These are phyloP conservation scores for Eupithecia centaureata DNA, from an alignment of 2,888 invertebrate genomes.

Conservation along the genomic window DNA sequence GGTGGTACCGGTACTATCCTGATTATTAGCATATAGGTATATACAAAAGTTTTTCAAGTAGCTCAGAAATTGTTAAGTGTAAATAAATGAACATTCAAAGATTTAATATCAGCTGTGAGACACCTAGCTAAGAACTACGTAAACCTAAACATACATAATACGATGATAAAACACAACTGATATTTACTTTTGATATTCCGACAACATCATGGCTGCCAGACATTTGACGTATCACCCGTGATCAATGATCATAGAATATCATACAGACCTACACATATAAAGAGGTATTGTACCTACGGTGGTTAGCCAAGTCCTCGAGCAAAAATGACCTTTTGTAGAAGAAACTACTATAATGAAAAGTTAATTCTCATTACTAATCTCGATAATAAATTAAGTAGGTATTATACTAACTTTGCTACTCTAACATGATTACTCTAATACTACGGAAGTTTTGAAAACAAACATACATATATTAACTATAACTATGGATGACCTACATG, in stretches of 20 bases:
- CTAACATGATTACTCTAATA: background rate
- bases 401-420: background rate
- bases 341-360: background rate
- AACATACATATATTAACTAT: too few species aligned
- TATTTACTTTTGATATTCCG: background rate
- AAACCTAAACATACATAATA: background rate
- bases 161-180: background rate
- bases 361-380: background rate
- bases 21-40: background rate
- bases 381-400: background rate
- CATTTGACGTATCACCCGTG: background rate
- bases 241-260: background rate
- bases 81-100: background rate
- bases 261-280: too few species aligned
- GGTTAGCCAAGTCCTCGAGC: background rate
- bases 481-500: background rate
- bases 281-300: too few species aligned
- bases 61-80: background rate
- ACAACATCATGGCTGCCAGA: background rate
- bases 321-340: background rate
- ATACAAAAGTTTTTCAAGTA: background rate
- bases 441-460: background rate
- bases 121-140: background rate
- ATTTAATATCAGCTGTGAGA: too few species aligned
- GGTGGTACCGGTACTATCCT: conserved; percentile 31